Evolutionary conservation across 2,797 vertebrate genomes (phyloP), one percentile per base, ranked within the genome.

Genomic region (Neosalanx taihuensis): DNA sequence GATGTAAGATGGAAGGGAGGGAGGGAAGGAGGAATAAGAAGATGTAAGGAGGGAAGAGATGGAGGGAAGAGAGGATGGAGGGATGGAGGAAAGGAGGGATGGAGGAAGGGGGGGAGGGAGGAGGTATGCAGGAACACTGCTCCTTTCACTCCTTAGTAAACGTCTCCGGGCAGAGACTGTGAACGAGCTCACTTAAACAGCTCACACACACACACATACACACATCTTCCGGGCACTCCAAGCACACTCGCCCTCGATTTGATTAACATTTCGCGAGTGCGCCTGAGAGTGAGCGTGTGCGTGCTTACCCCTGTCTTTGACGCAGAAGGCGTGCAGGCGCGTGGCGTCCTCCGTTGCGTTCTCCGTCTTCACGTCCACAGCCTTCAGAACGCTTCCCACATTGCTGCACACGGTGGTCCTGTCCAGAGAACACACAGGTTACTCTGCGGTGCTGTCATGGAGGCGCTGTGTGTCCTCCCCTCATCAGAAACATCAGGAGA

Each of bases 281-380:
- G 51, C 6, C 4, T 56, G 4, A 5, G 51, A 4, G 59, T 61
- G 23, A 13, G 26, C n/a, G 23, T 23, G 23, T 59, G 59, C 12
- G 59, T 15, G 29, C 94, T 91, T 82, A 96, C 96, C 95, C 94
- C 90, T 90, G 77, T 95, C 93, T 90, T 93, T 95, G 81, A 96
- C 85, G 76, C 96, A 97, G 88, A 96, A 93, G 74, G 93, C 92
- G 26, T 83, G 86, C 82, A 94, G 86, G 64, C 81, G 85, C 59
- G 83, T 79, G 29, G 83, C 79, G 4, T 92, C 91, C 75, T 88
- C 89, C 1, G 93, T 94, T 65, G 71, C 70, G 67, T 92, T 94
- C 79, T 96, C 94, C 76, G 92, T 91, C 79, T 80, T 94, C 89
- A 98, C 95, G 3, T 93, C 92, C 53, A 95, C 89, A 9, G 93